phyloP scores from a whole-genome alignment of 2,888 invertebrate genomes.

The Ophion ellenae region DNA sequence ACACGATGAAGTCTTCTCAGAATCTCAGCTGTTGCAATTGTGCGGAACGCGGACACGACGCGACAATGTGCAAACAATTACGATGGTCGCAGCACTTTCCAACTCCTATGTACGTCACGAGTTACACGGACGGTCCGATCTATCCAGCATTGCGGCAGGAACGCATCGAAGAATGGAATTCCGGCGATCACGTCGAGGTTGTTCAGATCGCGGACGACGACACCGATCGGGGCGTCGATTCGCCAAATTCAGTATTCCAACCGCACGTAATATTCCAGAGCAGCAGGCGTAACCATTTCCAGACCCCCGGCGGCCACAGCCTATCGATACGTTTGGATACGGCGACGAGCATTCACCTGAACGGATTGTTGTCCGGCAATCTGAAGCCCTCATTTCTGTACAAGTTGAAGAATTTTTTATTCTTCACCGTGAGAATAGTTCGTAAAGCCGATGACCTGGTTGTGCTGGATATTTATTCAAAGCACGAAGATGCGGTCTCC shows the following conservation, averaged over 20 bases:
- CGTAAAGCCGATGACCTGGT: not conserved
- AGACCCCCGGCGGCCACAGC: not conserved
- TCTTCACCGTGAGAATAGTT: slow-evolving; percentile 26
- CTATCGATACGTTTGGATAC: slow-evolving; percentile 29
- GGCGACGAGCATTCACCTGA: slow-evolving; percentile 10
- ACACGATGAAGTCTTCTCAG: slow-evolving; percentile 78
- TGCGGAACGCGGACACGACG: slow-evolving; percentile 82
- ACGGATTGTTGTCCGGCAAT: slow-evolving; percentile 26
- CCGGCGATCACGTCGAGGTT: not conserved
- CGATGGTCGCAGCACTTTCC: slow-evolving; percentile 79
- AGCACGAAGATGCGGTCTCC: not conserved
- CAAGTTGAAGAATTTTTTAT: not conserved
- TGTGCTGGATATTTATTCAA: not conserved
- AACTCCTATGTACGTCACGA: slow-evolving; percentile 75
- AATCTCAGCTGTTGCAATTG: slow-evolving; percentile 84
- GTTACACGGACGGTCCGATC: slow-evolving; percentile 72
- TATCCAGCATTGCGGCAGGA: slow-evolving; percentile 33
- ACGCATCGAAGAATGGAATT: not conserved
- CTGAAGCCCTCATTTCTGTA: slow-evolving; percentile 22
- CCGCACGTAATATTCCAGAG: not conserved
- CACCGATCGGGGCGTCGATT: not conserved
- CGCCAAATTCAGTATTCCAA: not conserved
- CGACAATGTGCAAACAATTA: slow-evolving; percentile 74
- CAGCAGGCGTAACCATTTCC: not conserved
- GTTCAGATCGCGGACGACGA: not conserved